A percentile compares a stretch with the other conserved stretches of the same genome.
Evolutionary conservation across 2,888 invertebrate species (phyloP).

Genomic region (Isoperla grammatica): DNA sequence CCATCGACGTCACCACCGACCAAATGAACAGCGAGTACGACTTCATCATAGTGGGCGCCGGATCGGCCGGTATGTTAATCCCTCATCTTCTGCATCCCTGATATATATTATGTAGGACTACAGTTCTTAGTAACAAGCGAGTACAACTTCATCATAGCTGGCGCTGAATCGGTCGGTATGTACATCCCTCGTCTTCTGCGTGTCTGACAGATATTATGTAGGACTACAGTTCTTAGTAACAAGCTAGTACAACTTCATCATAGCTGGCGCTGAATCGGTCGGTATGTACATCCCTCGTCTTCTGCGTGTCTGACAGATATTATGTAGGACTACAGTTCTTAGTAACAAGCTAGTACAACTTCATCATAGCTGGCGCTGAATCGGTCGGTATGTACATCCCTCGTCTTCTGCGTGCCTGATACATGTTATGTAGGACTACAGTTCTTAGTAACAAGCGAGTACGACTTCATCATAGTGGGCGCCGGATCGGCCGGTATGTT

Average conservation of each 20-base stretch:
- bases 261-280: too few species aligned
- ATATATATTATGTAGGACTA: too few species aligned
- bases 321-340: too few species aligned
- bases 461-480: slow-evolving; percentile 82
- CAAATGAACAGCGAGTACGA: slow-evolving; percentile 65
- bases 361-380: too few species aligned
- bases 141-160: slow-evolving; percentile 82
- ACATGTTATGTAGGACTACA: too few species aligned
- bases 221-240: too few species aligned
- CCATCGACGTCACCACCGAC: slow-evolving; percentile 63
- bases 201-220: too few species aligned
- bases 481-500: slow-evolving; percentile 74
- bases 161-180: slow-evolving; percentile 78
- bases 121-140: slow-evolving; percentile 47
- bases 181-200: slow-evolving; percentile 39
- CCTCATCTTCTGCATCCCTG: slow-evolving; percentile 38
- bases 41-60: slow-evolving; percentile 80
- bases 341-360: too few species aligned
- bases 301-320: too few species aligned
- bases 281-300: too few species aligned
- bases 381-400: too few species aligned
- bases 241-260: too few species aligned
- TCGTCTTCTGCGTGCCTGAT: slow-evolving; percentile 50
- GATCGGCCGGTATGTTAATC: slow-evolving; percentile 69
- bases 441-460: slow-evolving; percentile 51